Base-by-base conservation (phyloP, 2,888 invertebrate species). In the Orthosia cruda region DNA sequence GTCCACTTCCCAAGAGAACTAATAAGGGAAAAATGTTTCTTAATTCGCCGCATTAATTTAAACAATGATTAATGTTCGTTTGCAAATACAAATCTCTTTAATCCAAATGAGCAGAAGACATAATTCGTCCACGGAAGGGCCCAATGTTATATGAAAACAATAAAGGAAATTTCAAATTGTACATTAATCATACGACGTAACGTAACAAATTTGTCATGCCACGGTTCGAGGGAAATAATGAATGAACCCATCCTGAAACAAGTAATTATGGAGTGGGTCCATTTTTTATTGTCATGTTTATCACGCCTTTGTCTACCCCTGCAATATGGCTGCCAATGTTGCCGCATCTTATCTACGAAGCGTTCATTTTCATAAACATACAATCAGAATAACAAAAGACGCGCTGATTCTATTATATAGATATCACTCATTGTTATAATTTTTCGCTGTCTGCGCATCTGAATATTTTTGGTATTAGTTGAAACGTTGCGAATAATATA, bases 201-300 rank as follows among this genome's bases (percentile, higher is more conserved):
- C 90, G 90, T 91, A 90, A 92, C 92, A 89, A 92, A 94, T 94
- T 94, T 92, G 93, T 93, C 92, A 92, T 88, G 84, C 89, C 88
- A 89, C 86, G 86, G 89, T 89, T 86, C 88, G 88, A 84, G 83
- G 86, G 83, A 84, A 90, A 92, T 92, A 92, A 94, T 94, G 93
- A 94, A 94, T 94, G 92, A 92, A n/a, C n/a, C n/a, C n/a, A n/a
- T 86, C 77, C 81, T 74, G 87, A 88, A 88, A 88, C 88, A 88
- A 87, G 89, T 90, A 91, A 92, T 92, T 91, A 91, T 80, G 88
- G 86, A 79, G 81, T 80, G n/a, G 72, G 81, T n/a, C n/a, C n/a
- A n/a, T n/a, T n/a, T n/a, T n/a, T n/a, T n/a, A n/a, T n/a, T n/a
- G n/a, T n/a, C n/a, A n/a, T n/a, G n/a, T n/a, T n/a, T n/a, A n/a